phyloP scores from a whole-genome alignment of 2,888 invertebrate species.

The Rhamphomyia laevipes region DNA sequence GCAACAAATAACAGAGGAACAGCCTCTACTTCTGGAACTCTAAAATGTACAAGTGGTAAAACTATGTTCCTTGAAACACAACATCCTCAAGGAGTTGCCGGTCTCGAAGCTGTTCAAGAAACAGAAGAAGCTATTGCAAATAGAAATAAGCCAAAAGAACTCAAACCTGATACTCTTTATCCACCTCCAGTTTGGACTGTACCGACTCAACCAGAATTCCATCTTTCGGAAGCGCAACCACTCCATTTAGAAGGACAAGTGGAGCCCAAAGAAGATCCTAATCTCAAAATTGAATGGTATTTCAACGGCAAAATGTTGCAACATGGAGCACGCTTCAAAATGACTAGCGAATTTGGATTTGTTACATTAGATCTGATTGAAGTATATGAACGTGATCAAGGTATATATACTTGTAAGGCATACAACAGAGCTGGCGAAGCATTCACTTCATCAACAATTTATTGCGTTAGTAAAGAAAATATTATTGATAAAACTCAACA shows the following conservation, averaged over 20 bases:
- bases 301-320: conserved; percentile 82
- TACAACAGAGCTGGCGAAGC: conserved; percentile 82
- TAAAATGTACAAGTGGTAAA: conserved; percentile 70
- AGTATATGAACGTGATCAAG: conserved; percentile 86
- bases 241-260: conserved; percentile 90
- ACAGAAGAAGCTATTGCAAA: conserved; percentile 71
- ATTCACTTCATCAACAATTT: conserved; percentile 81
- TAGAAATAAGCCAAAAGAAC: conserved; percentile 56
- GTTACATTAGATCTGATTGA: conserved; percentile 88
- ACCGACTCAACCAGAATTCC: conserved; percentile 69
- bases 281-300: conserved; percentile 86
- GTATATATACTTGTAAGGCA: conserved; percentile 86
- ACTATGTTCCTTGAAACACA: conserved; percentile 80
- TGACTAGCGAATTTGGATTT: conserved; percentile 92
- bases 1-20: conserved; percentile 80
- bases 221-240: conserved; percentile 68
- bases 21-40: conserved; percentile 80
- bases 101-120: conserved; percentile 79
- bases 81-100: conserved; percentile 87
- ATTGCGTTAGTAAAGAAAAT: conserved; percentile 67
- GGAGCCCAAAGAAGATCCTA: conserved; percentile 86
- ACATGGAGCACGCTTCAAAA: conserved; percentile 80
- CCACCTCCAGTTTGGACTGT: conserved; percentile 79
- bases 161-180: conserved; percentile 63
- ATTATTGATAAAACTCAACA: conserved; percentile 84